Percentiles rank a stretch among this genome's conserved stretches.
These are phyloP conservation scores for Eilema caniola DNA, from an alignment of 2,888 invertebrate genomes.

Conservation along the genomic window DNA sequence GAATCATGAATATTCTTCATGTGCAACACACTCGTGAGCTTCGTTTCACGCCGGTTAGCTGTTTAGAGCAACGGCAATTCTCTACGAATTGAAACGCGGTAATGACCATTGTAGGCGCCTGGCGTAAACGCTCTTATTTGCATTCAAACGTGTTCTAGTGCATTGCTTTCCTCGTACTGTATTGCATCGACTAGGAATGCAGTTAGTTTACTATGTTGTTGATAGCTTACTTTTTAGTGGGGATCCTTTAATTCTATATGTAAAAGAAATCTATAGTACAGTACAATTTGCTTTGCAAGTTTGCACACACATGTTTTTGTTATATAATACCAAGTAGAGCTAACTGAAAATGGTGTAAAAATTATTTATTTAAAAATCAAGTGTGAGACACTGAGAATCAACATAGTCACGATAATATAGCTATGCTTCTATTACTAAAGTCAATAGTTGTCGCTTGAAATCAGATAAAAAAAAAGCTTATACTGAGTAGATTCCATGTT, in stretches of 20 bases:
- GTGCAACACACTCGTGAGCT: constrained; percentile 65
- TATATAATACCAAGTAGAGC: too few relatives aligned
- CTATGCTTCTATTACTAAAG: too few relatives aligned
- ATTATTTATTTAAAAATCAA: too few relatives aligned
- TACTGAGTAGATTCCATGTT: too few relatives aligned
- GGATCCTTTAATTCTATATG: constrained; percentile 47
- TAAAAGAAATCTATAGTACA: constrained; percentile 52
- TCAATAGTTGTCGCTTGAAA: too few relatives aligned
- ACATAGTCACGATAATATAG: too few relatives aligned
- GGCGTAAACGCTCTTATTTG: constrained; percentile 80
- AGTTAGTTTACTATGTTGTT: constrained; percentile 54
- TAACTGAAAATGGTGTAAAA: too few relatives aligned
- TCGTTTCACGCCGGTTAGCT: constrained; percentile 78
- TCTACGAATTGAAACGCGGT: constrained; percentile 77
- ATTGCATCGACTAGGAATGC: constrained; percentile 62
- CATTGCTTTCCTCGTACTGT: constrained; percentile 62
- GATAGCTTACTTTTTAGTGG: constrained; percentile 55
- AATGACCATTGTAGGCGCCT: constrained; percentile 79
- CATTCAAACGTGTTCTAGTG: constrained; percentile 75
- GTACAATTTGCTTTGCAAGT: too few relatives aligned
- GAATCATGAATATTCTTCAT: constrained; percentile 76
- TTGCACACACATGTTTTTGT: too few relatives aligned
- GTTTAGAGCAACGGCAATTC: constrained; percentile 73
- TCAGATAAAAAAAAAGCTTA: too few relatives aligned
- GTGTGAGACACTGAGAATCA: too few relatives aligned